Base-by-base conservation (phyloP, 2,888 invertebrate species). In the Trachelus stipa region DNA sequence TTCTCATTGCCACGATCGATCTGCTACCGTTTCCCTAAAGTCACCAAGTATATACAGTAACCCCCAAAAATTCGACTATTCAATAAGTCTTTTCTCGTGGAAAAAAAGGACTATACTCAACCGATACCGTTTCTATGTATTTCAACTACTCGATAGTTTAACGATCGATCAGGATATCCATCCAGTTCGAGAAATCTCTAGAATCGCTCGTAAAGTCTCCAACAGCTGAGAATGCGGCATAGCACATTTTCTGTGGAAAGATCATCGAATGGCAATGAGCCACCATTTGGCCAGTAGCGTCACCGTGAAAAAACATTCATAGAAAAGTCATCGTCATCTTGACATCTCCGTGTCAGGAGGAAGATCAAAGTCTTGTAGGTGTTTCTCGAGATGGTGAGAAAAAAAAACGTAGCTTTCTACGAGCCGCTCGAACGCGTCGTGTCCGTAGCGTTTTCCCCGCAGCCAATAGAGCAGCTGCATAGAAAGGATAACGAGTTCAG, bases 401-500 rank as follows among this genome's bases (percentile, higher is more conserved):
- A 35, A 35, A 69, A 30, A 69, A 69, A 11, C 35, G 68, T 69
- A 56, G 73, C 75, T 79, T 79, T 79, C 79, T 77, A 79, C 56
- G 9, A 56, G 23, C 56, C 40, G 15, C 15, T 40, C 40, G 75
- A 69, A 77, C 56, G n/a, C 75, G 56, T 34, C 35, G 69, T 31
- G 56, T 56, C 23, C 71, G 31, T 71, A 31, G 33, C 71, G 33
- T 71, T 31, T 34, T 15, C 33, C 71, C 71, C 73, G 37, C 56
- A 37, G 34, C 74, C 73, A 77, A 79, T 77, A 71, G 74, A 79
- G 77, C 77, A 69, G 69, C 74, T 73, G 77, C 68, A 77, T 71
- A 77, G 75, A 79, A 77, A 69, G 79, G 77, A 77, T 77, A 76
- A 79, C 77, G 75, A 79, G 79, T 69, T 34, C 69, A 75, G 79